A percentile compares a stretch with the other conserved stretches of the same genome.
phyloP scores from a whole-genome alignment of 2,113 vertebrate species.

The Narcine bancroftii region DNA sequence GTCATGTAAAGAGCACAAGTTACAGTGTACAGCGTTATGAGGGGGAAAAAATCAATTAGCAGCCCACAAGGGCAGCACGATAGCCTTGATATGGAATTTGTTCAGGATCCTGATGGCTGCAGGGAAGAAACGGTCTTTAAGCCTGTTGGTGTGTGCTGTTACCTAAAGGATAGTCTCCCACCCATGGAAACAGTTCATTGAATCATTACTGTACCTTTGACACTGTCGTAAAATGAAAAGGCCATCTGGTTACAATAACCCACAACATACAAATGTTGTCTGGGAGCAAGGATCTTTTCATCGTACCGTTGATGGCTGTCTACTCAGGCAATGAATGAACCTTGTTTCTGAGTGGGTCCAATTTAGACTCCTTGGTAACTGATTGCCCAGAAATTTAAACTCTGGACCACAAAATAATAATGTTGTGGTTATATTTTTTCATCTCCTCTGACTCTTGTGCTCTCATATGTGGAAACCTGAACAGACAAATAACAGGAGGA shows the following conservation, averaged over 20 bases:
- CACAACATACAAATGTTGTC: background rate
- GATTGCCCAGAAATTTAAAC: background rate
- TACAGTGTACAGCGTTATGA: no score
- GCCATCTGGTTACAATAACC: background rate
- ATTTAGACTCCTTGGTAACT: background rate
- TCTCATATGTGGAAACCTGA: background rate
- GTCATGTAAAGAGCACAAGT: no score
- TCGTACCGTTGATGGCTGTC: background rate
- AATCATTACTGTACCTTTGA: background rate
- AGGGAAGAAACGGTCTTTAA: no score
- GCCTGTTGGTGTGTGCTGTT: no score
- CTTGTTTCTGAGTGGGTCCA: background rate
- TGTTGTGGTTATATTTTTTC: background rate
- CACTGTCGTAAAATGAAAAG: background rate
- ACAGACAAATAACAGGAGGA: background rate
- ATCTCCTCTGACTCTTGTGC: background rate
- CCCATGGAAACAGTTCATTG: background rate
- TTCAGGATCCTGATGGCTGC: no score
- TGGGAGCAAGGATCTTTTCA: background rate
- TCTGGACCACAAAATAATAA: background rate
- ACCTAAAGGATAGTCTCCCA: background rate
- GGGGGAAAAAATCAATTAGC: no score
- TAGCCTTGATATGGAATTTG: no score
- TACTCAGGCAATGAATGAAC: background rate
- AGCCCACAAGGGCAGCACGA: no score